Conservation (phyloP, 2,113 vertebrate genomes). For the Spermophilus dauricus region DNA sequence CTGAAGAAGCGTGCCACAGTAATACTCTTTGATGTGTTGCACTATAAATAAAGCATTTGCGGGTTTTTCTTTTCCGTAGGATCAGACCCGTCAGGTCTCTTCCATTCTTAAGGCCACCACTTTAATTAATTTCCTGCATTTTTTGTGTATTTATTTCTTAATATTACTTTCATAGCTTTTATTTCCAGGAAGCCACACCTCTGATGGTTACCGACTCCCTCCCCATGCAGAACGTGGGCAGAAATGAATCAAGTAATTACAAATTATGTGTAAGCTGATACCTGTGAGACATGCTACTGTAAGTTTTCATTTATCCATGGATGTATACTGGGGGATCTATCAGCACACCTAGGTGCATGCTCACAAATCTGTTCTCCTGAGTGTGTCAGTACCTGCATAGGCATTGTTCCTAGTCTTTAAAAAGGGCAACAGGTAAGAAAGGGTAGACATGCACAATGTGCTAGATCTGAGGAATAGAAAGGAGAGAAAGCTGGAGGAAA, state of each 20-base stretch:
- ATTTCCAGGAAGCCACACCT: too few relatives aligned
- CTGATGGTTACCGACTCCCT: too few relatives aligned
- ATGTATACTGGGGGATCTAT: neutral
- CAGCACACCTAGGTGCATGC: neutral
- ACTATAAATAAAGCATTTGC: too few relatives aligned
- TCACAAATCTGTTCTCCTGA: neutral
- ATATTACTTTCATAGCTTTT: too few relatives aligned
- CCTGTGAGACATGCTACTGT: rapidly evolving
- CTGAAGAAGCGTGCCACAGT: too few relatives aligned
- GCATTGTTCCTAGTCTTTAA: neutral
- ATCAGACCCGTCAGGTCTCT: too few relatives aligned
- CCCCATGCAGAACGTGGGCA: too few relatives aligned
- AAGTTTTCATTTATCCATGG: neutral
- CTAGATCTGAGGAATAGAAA: neutral
- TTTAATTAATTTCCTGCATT: too few relatives aligned
- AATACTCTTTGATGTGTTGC: too few relatives aligned
- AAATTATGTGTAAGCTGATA: neutral
- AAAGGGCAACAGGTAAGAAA: neutral
- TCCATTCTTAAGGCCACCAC: too few relatives aligned
- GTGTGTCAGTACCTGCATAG: rapidly evolving
- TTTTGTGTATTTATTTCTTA: too few relatives aligned
- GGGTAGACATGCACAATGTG: rapidly evolving
- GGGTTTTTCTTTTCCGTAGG: too few relatives aligned
- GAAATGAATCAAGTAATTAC: neutral
- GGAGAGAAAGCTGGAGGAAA: neutral